phyloP scores from a whole-genome alignment of 1,140 invertebrate genomes.

The Camponotus floridanus region DNA sequence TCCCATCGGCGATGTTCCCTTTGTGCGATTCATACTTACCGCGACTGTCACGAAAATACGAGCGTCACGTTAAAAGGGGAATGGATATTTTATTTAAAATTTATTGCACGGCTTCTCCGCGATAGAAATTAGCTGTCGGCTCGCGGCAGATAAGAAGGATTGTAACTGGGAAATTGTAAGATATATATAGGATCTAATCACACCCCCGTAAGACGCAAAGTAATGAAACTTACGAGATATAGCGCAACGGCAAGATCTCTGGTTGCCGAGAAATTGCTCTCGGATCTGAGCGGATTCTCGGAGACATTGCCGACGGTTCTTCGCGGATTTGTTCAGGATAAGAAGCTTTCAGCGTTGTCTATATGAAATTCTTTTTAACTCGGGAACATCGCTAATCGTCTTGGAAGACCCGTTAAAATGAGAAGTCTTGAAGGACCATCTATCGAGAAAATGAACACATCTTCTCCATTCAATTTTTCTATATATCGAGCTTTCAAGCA shows the following conservation, averaged over 20 bases:
- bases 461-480: conserved; percentile 14
- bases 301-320: conserved; percentile 49
- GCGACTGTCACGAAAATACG: background rate
- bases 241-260: conserved; percentile 47
- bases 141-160: conserved; percentile 50
- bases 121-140: conserved; percentile 53
- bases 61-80: background rate
- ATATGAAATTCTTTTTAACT: conserved; percentile 64
- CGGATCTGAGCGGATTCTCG: conserved; percentile 61
- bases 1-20: background rate
- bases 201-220: conserved; percentile 55
- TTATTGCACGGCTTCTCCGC: conserved; percentile 1
- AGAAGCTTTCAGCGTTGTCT: conserved; percentile 67
- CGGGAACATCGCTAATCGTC: conserved; percentile 61
- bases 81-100: conserved; percentile 26
- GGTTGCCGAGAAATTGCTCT: conserved; percentile 56
- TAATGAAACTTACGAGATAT: conserved; percentile 60
- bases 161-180: conserved; percentile 55
- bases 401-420: conserved; percentile 50
- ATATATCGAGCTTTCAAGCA: conserved; percentile 27
- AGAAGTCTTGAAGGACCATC: conserved; percentile 31
- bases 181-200: conserved; percentile 62
- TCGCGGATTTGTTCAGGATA: conserved; percentile 66
- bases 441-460: conserved; percentile 35
- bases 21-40: conserved; percentile 4